Base-by-base conservation (phyloP, 2,888 invertebrate genomes). In the Argyresthia albistria region DNA sequence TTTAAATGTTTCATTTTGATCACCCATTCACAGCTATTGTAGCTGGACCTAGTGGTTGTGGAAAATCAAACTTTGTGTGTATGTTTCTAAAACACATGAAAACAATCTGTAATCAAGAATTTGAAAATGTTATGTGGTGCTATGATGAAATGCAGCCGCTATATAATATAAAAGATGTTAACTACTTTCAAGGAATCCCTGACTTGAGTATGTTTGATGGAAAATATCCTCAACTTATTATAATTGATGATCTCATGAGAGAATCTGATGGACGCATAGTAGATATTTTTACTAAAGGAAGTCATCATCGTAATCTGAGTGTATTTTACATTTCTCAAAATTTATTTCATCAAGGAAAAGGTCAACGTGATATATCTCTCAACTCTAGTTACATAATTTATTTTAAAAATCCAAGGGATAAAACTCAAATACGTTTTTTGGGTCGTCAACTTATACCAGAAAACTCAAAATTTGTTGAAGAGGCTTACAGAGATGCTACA, bases 181-280 rank as follows among this genome's bases (percentile, higher is more conserved):
- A 54, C 11, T 64, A 64, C 46, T 42, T 51, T 55, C 63, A 63
- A 52, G 63, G 63, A 10, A 58, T 65, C n/a, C 63, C 61, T 12
- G 60, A 65, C 55, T 50, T 64, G 3, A 59, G 25, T 49, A 64
- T 64, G 60, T 65, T 62, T 57, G 57, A 60, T 57, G 59, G 58
- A 48, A 56, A 58, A 50, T 8, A 58, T 35, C 55, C 61, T 16
- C 46, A 59, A 10, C 57, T 65, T 12, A 35, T 64, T 7, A 63
- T 65, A 48, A 63, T 64, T 47, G 63, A 64, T 59, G 64, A 63
- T 51, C 55, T 64, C n/a, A 66, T 65, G 64, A 62, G 62, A 53
- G 65, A 65, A 57, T 59, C 60, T 35, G 60, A 63, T 59, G 61
- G 64, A 8, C 54, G 64, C 1, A 54, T 66, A 37, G 63, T 63